phyloP scores from a whole-genome alignment of 2,113 vertebrate genomes.

The Zeus faber region DNA sequence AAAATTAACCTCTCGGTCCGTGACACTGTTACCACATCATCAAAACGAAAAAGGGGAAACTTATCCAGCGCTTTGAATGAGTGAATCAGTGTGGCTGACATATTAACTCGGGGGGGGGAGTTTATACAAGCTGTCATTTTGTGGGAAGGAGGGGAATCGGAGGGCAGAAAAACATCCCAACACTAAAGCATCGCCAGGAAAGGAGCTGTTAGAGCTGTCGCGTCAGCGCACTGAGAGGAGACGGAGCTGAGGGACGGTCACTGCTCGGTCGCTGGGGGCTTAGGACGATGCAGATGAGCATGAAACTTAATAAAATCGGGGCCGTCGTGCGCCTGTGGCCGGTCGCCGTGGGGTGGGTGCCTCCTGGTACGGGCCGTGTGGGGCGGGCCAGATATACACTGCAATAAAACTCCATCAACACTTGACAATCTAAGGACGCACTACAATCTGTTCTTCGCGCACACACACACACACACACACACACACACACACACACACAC shows the following conservation, averaged over 20 bases:
- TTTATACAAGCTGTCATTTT: constrained; percentile 9
- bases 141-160: background rate
- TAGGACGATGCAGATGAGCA: background rate
- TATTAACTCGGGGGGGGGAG: constrained; percentile 14
- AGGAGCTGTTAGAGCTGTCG: too few relatives aligned
- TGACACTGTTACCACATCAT: constrained; percentile 20
- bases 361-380: too few relatives aligned
- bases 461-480: background rate
- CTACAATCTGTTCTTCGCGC: background rate
- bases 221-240: too few relatives aligned
- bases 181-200: too few relatives aligned
- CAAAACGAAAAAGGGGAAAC: constrained; percentile 22
- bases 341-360: too few relatives aligned
- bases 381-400: too few relatives aligned
- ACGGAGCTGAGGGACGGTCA: too few relatives aligned
- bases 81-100: constrained; percentile 15
- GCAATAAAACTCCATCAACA: background rate
- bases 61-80: constrained; percentile 16
- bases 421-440: background rate
- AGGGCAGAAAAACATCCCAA: background rate
- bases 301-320: too few relatives aligned
- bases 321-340: too few relatives aligned
- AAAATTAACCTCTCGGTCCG: constrained; percentile 38
- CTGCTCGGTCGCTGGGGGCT: too few relatives aligned
- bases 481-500: too few relatives aligned